Evolutionary conservation across 2,888 invertebrate genomes (phyloP).

Genomic region (Lottia gigantea): DNA sequence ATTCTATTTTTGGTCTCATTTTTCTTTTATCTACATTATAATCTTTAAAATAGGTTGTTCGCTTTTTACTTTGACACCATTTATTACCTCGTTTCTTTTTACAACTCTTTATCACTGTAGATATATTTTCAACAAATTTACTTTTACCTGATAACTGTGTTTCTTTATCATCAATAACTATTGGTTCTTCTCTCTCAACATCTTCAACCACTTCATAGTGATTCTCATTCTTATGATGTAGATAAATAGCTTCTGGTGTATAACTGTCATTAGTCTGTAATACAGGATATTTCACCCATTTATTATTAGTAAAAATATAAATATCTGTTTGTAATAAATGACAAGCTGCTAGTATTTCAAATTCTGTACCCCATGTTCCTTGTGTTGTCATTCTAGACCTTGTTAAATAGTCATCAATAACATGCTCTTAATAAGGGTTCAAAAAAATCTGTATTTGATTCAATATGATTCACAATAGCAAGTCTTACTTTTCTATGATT

Average conservation of each 20-base stretch:
- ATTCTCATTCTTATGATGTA: too few relatives aligned
- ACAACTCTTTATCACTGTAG: neutral
- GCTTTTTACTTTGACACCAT: neutral
- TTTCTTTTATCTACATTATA: neutral
- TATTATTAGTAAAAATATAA: neutral
- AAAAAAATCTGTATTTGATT: neutral
- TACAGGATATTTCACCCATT: too few relatives aligned
- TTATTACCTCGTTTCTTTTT: neutral
- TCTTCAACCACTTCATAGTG: too few relatives aligned
- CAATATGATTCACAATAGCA: neutral
- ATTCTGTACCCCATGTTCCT: neutral
- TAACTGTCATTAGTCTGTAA: too few relatives aligned
- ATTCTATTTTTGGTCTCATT: neutral
- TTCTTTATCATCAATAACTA: neutral
- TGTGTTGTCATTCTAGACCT: neutral
- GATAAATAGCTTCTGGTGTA: too few relatives aligned
- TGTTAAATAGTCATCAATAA: neutral
- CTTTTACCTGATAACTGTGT: neutral
- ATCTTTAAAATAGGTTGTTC: neutral
- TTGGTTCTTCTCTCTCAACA: neutral
- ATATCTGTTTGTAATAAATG: neutral
- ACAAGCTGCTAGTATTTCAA: neutral
- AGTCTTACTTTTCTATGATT: neutral
- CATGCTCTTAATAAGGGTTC: neutral
- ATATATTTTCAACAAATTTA: too few relatives aligned